Evolutionary conservation across 2,113 vertebrate species (phyloP).

Genomic region (Notothenia coriiceps): DNA sequence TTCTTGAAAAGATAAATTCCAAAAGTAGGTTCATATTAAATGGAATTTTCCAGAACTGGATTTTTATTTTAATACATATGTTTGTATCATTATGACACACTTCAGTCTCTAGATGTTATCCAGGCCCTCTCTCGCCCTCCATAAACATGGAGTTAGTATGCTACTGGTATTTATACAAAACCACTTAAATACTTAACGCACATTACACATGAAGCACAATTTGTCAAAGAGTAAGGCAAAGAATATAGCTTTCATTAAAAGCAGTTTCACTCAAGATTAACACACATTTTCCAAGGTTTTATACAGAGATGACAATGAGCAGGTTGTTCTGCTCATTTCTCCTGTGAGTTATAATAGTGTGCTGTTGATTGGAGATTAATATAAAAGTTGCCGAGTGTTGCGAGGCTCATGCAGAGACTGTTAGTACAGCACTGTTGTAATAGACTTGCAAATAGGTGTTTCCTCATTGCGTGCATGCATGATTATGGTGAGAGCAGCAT

Average conservation of each 20-base stretch:
- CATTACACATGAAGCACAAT: slow-evolving; percentile 38
- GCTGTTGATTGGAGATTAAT: slow-evolving; percentile 11
- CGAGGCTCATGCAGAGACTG: slow-evolving; percentile 41
- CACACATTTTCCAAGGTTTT: slow-evolving; percentile 16
- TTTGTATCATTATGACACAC: slow-evolving; percentile 49
- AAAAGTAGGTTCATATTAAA: not conserved
- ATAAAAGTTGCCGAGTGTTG: slow-evolving; percentile 26
- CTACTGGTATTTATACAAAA: slow-evolving; percentile 78
- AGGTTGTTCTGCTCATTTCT: not conserved
- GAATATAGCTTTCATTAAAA: slow-evolving; percentile 30
- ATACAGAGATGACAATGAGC: not conserved
- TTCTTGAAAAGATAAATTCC: not conserved
- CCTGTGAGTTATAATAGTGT: not conserved
- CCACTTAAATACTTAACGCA: slow-evolving; percentile 54
- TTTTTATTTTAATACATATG: slow-evolving; percentile 74
- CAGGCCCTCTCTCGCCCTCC: slow-evolving; percentile 82
- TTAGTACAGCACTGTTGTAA: slow-evolving; percentile 40
- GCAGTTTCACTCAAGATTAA: not conserved
- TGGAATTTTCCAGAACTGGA: slow-evolving; percentile 85
- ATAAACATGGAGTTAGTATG: slow-evolving; percentile 75
- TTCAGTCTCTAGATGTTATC: slow-evolving; percentile 86
- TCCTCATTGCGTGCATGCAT: slow-evolving; percentile 51
- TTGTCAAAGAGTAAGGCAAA: slow-evolving; percentile 49
- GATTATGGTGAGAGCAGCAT: slow-evolving; percentile 63
- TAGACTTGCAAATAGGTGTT: slow-evolving; percentile 55